Base-by-base conservation (phyloP, 2,888 invertebrate species). In the Harpagoxenus sublaevis region DNA sequence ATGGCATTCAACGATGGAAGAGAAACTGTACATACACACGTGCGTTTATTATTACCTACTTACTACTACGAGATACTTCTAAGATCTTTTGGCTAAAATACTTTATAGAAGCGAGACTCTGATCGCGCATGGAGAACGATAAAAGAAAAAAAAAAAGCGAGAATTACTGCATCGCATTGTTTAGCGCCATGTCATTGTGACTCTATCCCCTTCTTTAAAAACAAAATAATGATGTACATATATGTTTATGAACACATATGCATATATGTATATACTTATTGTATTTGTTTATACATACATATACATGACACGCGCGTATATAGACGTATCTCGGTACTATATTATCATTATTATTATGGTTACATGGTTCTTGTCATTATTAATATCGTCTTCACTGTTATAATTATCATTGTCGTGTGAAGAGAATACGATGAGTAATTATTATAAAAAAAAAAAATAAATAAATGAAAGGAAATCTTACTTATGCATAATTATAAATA, bases 31-130 rank as follows among this genome's bases (percentile, higher is more conserved):
- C 90, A 93, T 93, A 90, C 28, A n/a, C n/a, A 89, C 89, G 88
- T 91, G 90, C 91, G 91, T 93, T 92, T 91, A 91, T 90, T 91
- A 93, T 90, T 91, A 90, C 86, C 91, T 89, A 91, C 90, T 92
- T 92, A 91, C 90, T 88, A 88, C 87, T 92, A 88, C 86, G 88
- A 85, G 87, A 89, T 89, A 89, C 87, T 92, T 89, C 87, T 91
- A 87, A 90, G 86, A 88, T 86, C 91, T 92, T 68, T 91, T 88
- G 90, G 90, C 90, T 91, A 90, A 81, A 90, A 71, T 87, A 92
- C 87, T 86, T 90, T 88, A 88, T 88, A 85, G 86, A 88, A 88
- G 75, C 62, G 87, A 86, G 74, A 74, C 75, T 81, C 85, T 88
- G 68, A 81, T 62, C 60, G 81, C 60, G 83, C 60, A 81, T 84